These are phyloP conservation scores for Epinephelus cyanopodus DNA, from an alignment of 2,113 vertebrate species.

Conservation along the genomic window DNA sequence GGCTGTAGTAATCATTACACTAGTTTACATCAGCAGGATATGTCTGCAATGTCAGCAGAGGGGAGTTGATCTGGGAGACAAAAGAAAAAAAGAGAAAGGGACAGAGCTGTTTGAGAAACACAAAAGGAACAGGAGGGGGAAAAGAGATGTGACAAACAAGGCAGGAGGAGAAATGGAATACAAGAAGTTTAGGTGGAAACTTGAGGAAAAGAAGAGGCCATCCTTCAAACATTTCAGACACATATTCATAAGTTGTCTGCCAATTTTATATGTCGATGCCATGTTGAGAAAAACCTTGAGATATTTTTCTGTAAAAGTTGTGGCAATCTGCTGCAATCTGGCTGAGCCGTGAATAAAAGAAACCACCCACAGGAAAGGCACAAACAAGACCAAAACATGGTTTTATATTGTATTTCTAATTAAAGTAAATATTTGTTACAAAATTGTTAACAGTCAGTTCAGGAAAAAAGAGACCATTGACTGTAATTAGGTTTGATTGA, in stretches of 20 bases:
- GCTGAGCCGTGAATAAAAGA: constrained; percentile 15
- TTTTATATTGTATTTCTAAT: background rate
- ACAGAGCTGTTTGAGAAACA: constrained; percentile 22
- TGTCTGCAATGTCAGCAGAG: constrained; percentile 69
- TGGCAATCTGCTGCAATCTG: constrained; percentile 11
- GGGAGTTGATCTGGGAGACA: constrained; percentile 26
- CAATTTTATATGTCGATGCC: background rate
- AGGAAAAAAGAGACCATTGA: background rate
- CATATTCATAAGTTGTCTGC: background rate
- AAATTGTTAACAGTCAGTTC: background rate
- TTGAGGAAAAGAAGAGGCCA: background rate
- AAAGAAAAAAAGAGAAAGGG: constrained; percentile 25
- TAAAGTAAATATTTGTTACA: background rate
- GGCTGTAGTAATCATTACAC: constrained; percentile 66
- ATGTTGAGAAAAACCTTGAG: background rate
- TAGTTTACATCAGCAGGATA: constrained; percentile 73
- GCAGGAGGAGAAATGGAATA: background rate
- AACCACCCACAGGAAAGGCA: background rate
- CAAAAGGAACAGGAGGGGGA: background rate
- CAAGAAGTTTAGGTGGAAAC: background rate
- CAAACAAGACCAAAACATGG: background rate
- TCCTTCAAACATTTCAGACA: background rate
- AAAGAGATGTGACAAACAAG: background rate
- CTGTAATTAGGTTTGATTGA: background rate
- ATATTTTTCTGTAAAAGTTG: background rate